Conservation (phyloP, 2,888 invertebrate genomes). For the Hydrotaea cyrtoneurina region DNA sequence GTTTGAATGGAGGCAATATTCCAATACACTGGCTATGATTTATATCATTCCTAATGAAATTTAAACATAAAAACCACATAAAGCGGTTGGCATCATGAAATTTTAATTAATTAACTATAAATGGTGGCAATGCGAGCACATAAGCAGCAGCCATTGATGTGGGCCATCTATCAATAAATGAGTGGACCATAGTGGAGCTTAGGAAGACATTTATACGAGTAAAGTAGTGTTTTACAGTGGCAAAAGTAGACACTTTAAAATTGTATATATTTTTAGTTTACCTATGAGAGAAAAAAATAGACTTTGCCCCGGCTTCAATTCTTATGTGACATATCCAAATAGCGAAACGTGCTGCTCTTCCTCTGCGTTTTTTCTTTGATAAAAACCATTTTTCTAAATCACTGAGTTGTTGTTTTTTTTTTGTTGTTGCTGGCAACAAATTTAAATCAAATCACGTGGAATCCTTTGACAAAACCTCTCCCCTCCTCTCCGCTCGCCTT, state of each 20-base stretch:
- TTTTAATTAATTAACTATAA: constrained; percentile 37
- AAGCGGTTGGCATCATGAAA: constrained; percentile 14
- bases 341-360: not conserved
- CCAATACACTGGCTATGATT: constrained; percentile 8
- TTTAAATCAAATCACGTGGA: constrained; percentile 54
- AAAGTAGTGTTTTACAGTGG: too few species aligned
- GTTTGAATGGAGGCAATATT: constrained; percentile 9
- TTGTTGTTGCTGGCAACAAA: constrained; percentile 19
- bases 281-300: too few species aligned
- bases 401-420: not conserved
- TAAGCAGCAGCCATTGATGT: too few species aligned
- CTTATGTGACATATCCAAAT: too few species aligned
- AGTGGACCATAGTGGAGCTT: too few species aligned
- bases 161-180: too few species aligned
- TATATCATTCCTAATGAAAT: constrained; percentile 32
- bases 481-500: not conserved
- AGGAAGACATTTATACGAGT: too few species aligned
- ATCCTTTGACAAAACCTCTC: constrained; percentile 30
- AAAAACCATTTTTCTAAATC: not conserved
- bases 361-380: not conserved
- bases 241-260: too few species aligned
- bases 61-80: constrained; percentile 27
- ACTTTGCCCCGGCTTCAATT: too few species aligned
- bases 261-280: too few species aligned
- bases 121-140: not conserved